Conservation (phyloP, 2,797 vertebrate species). For the Poeciliopsis turneri region DNA sequence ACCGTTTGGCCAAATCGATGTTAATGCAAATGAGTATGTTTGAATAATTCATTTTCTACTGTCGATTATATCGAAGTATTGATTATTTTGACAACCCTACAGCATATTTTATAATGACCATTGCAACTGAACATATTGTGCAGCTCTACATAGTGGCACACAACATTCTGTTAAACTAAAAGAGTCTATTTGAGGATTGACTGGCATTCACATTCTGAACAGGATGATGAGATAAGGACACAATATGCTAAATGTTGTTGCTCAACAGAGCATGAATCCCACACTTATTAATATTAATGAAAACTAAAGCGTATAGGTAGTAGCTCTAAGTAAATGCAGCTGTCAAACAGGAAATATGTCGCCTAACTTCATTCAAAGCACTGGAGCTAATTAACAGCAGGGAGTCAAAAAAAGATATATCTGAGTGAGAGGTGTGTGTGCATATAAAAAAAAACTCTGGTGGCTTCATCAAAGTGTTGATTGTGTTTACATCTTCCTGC, state of each 20-base stretch:
- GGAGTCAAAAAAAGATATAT: slow-evolving; percentile 5
- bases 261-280: slow-evolving; percentile 14
- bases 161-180: background rate
- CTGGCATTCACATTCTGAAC: slow-evolving; percentile 12
- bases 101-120: background rate
- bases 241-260: slow-evolving; percentile 1
- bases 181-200: background rate
- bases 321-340: slow-evolving; percentile 27
- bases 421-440: slow-evolving; percentile 20
- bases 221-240: slow-evolving; percentile 9
- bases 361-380: slow-evolving; percentile 12
- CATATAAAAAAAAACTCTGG: slow-evolving; percentile 25
- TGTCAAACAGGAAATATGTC: slow-evolving; percentile 10
- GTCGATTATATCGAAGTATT: background rate
- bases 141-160: background rate
- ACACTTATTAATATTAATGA: slow-evolving; percentile 33
- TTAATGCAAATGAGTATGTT: background rate
- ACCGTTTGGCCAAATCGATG: background rate
- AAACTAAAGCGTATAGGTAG: slow-evolving; percentile 7
- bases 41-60: background rate
- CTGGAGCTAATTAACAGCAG: slow-evolving; percentile 17
- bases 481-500: slow-evolving; percentile 50
- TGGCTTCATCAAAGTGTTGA: slow-evolving; percentile 29
- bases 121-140: background rate
- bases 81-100: background rate